Evolutionary conservation across 1,140 invertebrate species (phyloP), one percentile per base, ranked within the genome.

Genomic region (Charaxes varanes): DNA sequence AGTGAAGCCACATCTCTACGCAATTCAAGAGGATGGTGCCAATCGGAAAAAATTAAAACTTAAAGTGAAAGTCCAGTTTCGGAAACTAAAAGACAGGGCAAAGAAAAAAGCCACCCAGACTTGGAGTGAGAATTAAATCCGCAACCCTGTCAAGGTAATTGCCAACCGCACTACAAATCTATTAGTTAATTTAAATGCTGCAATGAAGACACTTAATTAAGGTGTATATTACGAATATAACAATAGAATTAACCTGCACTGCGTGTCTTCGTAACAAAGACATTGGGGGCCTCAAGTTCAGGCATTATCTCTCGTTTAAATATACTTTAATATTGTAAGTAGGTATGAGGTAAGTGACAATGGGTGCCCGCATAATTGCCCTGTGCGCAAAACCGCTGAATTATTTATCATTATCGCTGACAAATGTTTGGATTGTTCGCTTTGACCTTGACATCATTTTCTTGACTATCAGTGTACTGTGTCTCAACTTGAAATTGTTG

Each of bases 371-470:
- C 49, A 52, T 59, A 62, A 68, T 68, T 57, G 53, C 40, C 38
- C 48, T 24, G 37, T 44, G 46, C 26, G 26, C 47, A 34, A 41
- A 49, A 52, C 21, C 27, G 27, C 27, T 46, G 54, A 47, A 65
- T 65, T 56, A 53, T 53, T 42, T 55, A 53, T 53, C 49, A 62
- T 63, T 70, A 66, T 62, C 58, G 63, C 46, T 40, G 58, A 56
- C 47, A 44, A 43, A 56, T 45, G 67, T 64, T 63, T 57, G 57
- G 70, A 46, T 46, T 19, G 23, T 50, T 41, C 37, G 36, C 14
- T 16, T 15, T 45, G 53, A 40, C 72, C 72, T 73, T 73, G 72
- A 73, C 69, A 77, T 71, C 62, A 51, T 67, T 70, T 68, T 62
- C 37, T 32, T 37, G 47, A 23, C 44, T 47, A 10, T 17, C 6